Conservation (phyloP, 2,888 invertebrate species). For the Steromphala cineraria region DNA sequence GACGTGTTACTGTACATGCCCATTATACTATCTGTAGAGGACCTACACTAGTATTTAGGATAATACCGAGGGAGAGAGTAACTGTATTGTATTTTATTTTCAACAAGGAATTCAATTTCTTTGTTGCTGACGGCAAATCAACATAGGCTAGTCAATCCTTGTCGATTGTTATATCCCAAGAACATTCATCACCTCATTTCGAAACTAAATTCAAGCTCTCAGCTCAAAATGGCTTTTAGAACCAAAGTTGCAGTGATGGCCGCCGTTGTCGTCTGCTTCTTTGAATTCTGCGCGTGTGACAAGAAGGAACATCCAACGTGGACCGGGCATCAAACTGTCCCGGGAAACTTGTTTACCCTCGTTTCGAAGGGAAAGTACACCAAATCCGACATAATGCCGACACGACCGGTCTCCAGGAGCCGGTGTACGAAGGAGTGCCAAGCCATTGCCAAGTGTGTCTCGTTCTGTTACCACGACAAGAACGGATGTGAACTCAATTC, state of each 20-base stretch:
- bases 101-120: no score
- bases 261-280: neutral
- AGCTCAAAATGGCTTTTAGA: no score
- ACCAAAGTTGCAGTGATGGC: neutral
- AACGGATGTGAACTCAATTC: neutral
- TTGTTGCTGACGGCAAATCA: no score
- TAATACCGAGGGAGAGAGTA: no score
- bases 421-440: neutral
- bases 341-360: neutral
- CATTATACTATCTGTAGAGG: no score
- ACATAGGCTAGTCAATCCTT: no score
- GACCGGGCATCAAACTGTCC: neutral
- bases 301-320: neutral
- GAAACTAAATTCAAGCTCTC: no score
- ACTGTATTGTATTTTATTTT: no score
- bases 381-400: neutral
- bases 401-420: neutral
- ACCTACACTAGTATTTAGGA: no score
- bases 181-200: no score
- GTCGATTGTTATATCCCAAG: no score
- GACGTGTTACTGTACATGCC: no score
- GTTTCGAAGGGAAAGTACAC: neutral
- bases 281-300: neutral
- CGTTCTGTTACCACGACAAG: neutral
- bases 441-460: neutral